A percentile compares a stretch with the other conserved stretches of the same genome.
Evolutionary conservation across 2,113 vertebrate genomes (phyloP).

Genomic region (Cottus gobio): DNA sequence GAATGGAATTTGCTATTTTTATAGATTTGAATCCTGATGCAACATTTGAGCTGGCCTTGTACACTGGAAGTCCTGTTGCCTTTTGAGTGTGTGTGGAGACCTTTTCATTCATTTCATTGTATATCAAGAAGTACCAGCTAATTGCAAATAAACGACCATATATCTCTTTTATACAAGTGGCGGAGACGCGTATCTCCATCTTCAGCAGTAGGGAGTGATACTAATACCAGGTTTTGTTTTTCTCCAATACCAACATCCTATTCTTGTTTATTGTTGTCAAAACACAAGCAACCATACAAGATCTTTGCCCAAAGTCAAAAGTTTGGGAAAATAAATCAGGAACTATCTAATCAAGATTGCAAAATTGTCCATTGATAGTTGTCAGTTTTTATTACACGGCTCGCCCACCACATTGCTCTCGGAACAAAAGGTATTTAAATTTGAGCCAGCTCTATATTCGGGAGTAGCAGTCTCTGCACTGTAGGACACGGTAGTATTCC

Average conservation of each 20-base stretch:
- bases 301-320: background rate
- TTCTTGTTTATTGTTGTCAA: background rate
- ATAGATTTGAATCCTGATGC: background rate
- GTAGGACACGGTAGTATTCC: too few relatives aligned
- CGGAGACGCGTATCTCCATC: background rate
- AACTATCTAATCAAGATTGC: background rate
- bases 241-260: background rate
- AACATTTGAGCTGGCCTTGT: background rate
- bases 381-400: background rate
- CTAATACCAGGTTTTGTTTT: background rate
- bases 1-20: background rate
- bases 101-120: background rate
- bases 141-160: background rate
- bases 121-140: background rate
- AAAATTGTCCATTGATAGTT: background rate
- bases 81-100: constrained; percentile 5
- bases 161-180: background rate
- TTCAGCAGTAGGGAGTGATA: background rate
- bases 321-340: background rate
- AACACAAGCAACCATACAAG: background rate
- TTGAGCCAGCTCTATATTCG: background rate
- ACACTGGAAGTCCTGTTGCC: constrained; percentile 13
- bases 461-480: too few relatives aligned
- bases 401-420: background rate
- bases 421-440: background rate